phyloP scores from a whole-genome alignment of 2,888 invertebrate species.

The Mycalesis mineus region DNA sequence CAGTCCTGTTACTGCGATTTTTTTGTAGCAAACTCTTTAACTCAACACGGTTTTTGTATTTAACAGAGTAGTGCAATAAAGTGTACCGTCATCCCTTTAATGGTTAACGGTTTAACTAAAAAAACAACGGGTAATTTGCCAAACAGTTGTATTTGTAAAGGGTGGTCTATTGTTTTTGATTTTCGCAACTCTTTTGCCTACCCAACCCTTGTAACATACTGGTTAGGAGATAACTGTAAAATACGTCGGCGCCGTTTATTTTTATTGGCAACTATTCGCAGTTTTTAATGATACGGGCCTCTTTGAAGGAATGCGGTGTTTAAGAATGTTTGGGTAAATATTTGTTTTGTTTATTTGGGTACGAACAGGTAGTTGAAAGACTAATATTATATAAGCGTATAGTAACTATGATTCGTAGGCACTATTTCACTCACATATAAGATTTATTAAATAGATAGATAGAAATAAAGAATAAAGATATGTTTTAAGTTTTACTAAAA shows the following conservation, averaged over 20 bases:
- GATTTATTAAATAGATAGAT: too few species aligned
- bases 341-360: background rate
- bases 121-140: conserved; percentile 31
- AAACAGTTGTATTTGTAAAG: conserved; percentile 29
- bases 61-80: conserved; percentile 55
- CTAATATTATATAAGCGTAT: too few species aligned
- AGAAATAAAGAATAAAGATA: too few species aligned
- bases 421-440: too few species aligned
- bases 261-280: conserved; percentile 30
- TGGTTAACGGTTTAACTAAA: conserved; percentile 19
- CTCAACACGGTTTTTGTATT: background rate
- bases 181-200: conserved; percentile 42
- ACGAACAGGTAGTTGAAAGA: too few species aligned
- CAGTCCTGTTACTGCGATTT: background rate
- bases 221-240: conserved; percentile 27
- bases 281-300: conserved; percentile 16
- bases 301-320: conserved; percentile 10
- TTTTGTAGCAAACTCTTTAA: background rate
- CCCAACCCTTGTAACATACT: conserved; percentile 26
- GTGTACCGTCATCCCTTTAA: conserved; percentile 42
- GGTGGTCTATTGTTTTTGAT: conserved; percentile 43
- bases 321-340: background rate
- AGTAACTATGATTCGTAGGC: too few species aligned
- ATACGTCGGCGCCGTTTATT: conserved; percentile 38
- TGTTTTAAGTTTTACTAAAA: too few species aligned